Conservation (phyloP, 1,140 invertebrate genomes). For the Zaprionus gabonicus region DNA sequence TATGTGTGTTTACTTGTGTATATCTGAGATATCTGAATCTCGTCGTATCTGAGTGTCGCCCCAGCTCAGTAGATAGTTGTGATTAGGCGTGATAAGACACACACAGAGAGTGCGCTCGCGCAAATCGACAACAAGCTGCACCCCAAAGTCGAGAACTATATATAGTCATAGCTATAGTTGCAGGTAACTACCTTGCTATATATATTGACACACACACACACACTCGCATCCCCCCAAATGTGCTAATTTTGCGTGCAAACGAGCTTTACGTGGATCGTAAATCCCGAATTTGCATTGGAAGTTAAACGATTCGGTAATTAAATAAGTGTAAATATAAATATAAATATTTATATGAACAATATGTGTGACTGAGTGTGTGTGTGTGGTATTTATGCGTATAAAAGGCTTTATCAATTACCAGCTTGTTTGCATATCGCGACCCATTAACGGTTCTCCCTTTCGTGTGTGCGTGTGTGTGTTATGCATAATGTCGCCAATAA, state of each 20-base stretch:
- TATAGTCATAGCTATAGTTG: neutral
- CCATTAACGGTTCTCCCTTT: conserved; percentile 21
- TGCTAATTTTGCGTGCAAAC: conserved; percentile 31
- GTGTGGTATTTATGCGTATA: conserved; percentile 4
- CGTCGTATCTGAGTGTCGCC: conserved; percentile 37
- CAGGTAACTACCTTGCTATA: conserved; percentile 18
- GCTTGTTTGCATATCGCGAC: conserved; percentile 2
- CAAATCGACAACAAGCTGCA: neutral
- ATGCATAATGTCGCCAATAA: conserved; percentile 8
- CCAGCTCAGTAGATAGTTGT: conserved; percentile 66
- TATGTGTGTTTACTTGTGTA: conserved; percentile 5
- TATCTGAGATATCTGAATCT: conserved; percentile 21
- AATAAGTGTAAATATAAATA: conserved; percentile 10
- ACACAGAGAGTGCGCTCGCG: neutral
- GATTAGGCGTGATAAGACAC: conserved; percentile 74
- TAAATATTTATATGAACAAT: conserved; percentile 15
- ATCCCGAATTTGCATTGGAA: conserved; percentile 1
- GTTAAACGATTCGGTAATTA: conserved; percentile 8
- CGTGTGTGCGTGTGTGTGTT: neutral
- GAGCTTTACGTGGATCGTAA: conserved; percentile 9
- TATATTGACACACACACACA: neutral
- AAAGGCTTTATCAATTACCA: conserved; percentile 23
- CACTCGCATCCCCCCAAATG: neutral
- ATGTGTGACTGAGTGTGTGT: neutral
- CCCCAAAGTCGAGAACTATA: neutral